phyloP scores from a whole-genome alignment of 2,797 vertebrate species.

The Scarus forsteni region DNA sequence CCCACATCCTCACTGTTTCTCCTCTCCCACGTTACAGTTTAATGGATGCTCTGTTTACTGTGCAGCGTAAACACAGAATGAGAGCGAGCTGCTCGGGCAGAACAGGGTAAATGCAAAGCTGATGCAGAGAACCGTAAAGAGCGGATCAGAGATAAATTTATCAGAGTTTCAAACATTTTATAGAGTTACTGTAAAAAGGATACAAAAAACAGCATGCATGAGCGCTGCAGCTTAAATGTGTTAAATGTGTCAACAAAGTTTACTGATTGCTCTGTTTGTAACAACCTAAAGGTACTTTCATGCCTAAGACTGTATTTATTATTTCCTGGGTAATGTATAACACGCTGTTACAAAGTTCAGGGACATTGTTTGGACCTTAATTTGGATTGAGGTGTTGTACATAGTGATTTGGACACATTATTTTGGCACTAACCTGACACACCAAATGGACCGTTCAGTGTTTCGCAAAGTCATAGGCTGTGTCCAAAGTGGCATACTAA shows the following conservation, averaged over 20 bases:
- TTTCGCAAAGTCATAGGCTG: too few species aligned
- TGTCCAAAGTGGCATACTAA: too few species aligned
- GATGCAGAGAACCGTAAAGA: conserved; percentile 7
- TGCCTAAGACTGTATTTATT: too few species aligned
- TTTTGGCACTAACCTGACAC: too few species aligned
- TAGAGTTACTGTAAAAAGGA: neutral
- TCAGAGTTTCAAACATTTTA: neutral
- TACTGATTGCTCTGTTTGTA: too few species aligned
- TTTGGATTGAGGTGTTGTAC: too few species aligned
- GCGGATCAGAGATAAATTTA: neutral
- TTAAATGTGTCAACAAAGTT: conserved; percentile 34
- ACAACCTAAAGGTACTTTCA: too few species aligned
- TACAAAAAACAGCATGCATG: neutral
- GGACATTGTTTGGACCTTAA: too few species aligned
- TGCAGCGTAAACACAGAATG: conserved; percentile 55
- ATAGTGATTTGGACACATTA: too few species aligned
- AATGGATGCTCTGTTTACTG: conserved; percentile 69
- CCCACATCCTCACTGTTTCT: conserved; percentile 26
- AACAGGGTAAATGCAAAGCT: conserved; percentile 1
- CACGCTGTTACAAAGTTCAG: too few species aligned
- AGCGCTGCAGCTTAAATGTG: conserved; percentile 14
- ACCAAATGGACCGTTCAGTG: too few species aligned
- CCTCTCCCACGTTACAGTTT: conserved; percentile 42
- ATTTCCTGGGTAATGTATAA: too few species aligned
- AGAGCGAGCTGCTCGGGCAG: conserved; percentile 21